These are phyloP conservation scores for Emmelina monodactyla DNA, from an alignment of 2,888 invertebrate genomes.

Conservation along the genomic window DNA sequence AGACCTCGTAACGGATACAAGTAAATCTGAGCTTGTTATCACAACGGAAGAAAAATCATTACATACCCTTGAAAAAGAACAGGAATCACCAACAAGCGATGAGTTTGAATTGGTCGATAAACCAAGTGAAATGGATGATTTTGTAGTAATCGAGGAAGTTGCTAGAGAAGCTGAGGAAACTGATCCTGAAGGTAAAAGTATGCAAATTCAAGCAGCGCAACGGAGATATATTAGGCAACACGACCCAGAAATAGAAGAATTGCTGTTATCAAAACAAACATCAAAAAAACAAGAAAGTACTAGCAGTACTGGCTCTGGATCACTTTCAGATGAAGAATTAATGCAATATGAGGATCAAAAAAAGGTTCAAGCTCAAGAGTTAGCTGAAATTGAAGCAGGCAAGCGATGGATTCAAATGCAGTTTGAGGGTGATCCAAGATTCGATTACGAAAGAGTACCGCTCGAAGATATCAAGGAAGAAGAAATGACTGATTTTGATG, in stretches of 20 bases:
- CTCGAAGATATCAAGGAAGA: conserved; percentile 93
- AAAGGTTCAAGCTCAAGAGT: conserved; percentile 51
- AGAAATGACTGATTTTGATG: conserved; percentile 87
- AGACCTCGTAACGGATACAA: conserved; percentile 48
- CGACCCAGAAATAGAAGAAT: conserved; percentile 76
- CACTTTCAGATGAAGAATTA: conserved; percentile 68
- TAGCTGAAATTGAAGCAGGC: conserved; percentile 72
- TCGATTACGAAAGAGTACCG: conserved; percentile 83
- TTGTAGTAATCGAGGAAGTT: conserved; percentile 88
- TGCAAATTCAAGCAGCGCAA: conserved; percentile 69
- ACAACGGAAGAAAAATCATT: conserved; percentile 68
- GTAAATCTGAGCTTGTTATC: conserved; percentile 66
- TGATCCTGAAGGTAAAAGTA: conserved; percentile 83
- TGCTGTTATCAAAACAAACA: conserved; percentile 68
- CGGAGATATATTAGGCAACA: conserved; percentile 63
- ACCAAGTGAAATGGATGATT: conserved; percentile 86
- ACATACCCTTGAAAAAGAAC: conserved; percentile 61
- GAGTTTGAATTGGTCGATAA: conserved; percentile 89
- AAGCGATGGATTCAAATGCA: conserved; percentile 93
- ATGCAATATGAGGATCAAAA: conserved; percentile 75
- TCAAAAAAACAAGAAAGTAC: conserved; percentile 71
- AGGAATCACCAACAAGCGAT: conserved; percentile 81
- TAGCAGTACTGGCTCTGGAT: conserved; percentile 61
- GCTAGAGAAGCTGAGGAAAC: conserved; percentile 85
- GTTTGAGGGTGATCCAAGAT: conserved; percentile 77